Percentiles rank a stretch among this genome's conserved stretches.
These are phyloP conservation scores for Stigmatopora argus DNA, from an alignment of 2,113 vertebrate genomes.

Conservation along the genomic window DNA sequence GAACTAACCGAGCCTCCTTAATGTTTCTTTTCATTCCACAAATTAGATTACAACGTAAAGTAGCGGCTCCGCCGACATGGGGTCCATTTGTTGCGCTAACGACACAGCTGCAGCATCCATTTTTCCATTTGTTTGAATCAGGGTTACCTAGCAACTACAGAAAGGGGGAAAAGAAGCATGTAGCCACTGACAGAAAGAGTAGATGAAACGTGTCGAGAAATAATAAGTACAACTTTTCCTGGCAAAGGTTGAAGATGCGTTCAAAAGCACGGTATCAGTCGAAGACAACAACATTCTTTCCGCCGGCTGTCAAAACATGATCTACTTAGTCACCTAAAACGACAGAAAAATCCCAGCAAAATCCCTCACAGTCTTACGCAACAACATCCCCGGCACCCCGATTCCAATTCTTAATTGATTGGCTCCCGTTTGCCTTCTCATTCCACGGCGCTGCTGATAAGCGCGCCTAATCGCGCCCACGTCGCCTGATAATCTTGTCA, in stretches of 20 bases:
- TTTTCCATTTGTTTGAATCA: constrained; percentile 34
- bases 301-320: constrained; percentile 42
- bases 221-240: constrained; percentile 25
- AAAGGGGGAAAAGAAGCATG: constrained; percentile 11
- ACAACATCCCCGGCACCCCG: background rate
- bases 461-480: background rate
- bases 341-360: background rate
- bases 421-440: constrained; percentile 3
- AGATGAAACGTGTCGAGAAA: constrained; percentile 34
- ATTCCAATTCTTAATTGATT: constrained; percentile 12
- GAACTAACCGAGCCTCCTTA: too few species aligned
- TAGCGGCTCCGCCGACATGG: background rate
- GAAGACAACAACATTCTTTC: background rate
- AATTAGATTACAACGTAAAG: background rate
- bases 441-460: background rate
- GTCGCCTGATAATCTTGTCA: constrained; percentile 21
- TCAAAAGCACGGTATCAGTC: constrained; percentile 3
- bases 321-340: constrained; percentile 12
- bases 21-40: background rate
- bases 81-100: background rate
- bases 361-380: constrained; percentile 1
- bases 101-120: background rate
- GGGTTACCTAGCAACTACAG: constrained; percentile 33
- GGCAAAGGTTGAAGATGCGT: constrained; percentile 5
- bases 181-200: constrained; percentile 24